phyloP scores from a whole-genome alignment of 2,888 invertebrate species.

The Zhuqinia jingwanae region DNA sequence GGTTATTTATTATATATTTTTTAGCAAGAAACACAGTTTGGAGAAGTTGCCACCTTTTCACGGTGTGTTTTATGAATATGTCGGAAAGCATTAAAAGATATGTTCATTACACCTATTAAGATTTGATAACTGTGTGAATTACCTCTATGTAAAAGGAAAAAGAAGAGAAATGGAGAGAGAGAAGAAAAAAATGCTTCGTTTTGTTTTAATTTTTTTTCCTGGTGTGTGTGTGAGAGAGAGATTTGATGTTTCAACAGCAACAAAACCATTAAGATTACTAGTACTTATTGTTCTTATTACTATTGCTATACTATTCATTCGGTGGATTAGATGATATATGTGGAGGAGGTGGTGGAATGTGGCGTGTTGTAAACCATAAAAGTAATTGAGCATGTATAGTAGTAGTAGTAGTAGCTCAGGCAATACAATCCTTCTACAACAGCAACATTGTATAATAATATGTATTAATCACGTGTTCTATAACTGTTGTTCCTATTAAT shows the following conservation, averaged over 20 bases:
- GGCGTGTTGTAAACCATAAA: conserved; percentile 38
- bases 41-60: not conserved
- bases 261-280: conserved; percentile 41
- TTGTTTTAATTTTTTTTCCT: not conserved
- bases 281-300: not conserved
- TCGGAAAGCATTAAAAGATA: conserved; percentile 42
- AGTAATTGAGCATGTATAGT: conserved; percentile 33
- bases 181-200: conserved; percentile 11
- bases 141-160: not conserved
- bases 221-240: conserved; percentile 37
- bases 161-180: not conserved
- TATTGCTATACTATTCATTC: too few species aligned
- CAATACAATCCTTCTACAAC: not conserved
- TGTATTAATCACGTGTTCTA: conserved; percentile 5
- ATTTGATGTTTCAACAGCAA: conserved; percentile 47
- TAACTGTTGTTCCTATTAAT: conserved; percentile 18
- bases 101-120: conserved; percentile 44
- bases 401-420: not conserved
- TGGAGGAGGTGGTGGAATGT: not conserved
- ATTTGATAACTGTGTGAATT: conserved; percentile 35
- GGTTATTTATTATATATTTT: too few species aligned
- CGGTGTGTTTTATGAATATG: conserved; percentile 36
- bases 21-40: too few species aligned
- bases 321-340: too few species aligned
- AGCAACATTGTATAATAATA: not conserved